phyloP scores from a whole-genome alignment of 1,140 invertebrate species.

The Brachystomella parvula region DNA sequence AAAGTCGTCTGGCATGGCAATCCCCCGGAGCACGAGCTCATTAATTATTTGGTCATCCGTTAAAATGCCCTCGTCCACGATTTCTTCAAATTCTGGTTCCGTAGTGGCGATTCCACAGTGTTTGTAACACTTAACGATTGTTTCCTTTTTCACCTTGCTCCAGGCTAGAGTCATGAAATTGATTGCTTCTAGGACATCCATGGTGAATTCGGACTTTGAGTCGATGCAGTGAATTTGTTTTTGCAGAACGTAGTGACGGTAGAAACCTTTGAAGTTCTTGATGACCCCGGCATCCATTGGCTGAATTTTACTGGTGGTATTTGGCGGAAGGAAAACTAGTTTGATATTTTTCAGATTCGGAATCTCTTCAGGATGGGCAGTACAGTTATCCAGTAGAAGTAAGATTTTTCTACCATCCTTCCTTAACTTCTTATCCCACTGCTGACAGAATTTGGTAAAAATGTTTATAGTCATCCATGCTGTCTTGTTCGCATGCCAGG shows the following conservation, averaged over 20 bases:
- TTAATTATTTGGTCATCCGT: no score
- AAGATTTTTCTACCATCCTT: conserved; percentile 43
- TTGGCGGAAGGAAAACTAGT: conserved; percentile 44
- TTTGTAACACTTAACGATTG: not conserved
- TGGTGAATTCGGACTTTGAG: not conserved
- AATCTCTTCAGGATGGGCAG: conserved; percentile 41
- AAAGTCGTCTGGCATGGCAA: no score
- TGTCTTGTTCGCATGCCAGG: conserved; percentile 45
- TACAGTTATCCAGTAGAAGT: conserved; percentile 47
- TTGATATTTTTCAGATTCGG: conserved; percentile 41
- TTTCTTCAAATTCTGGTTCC: not conserved
- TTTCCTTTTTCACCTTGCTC: not conserved
- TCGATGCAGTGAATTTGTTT: not conserved
- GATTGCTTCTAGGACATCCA: not conserved
- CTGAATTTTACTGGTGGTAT: conserved; percentile 45
- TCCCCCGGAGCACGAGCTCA: no score
- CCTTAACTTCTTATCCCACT: conserved; percentile 36
- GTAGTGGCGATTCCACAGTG: not conserved
- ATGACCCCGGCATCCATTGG: conserved; percentile 48
- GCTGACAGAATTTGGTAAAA: conserved; percentile 30
- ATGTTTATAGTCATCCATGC: conserved; percentile 47
- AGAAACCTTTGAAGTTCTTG: conserved; percentile 38
- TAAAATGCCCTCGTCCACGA: no score
- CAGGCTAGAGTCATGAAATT: not conserved
- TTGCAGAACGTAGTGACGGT: conserved; percentile 2